Conservation (phyloP, 1,140 invertebrate species). For the roundworm (Caenorhabditis elegans) region DNA sequence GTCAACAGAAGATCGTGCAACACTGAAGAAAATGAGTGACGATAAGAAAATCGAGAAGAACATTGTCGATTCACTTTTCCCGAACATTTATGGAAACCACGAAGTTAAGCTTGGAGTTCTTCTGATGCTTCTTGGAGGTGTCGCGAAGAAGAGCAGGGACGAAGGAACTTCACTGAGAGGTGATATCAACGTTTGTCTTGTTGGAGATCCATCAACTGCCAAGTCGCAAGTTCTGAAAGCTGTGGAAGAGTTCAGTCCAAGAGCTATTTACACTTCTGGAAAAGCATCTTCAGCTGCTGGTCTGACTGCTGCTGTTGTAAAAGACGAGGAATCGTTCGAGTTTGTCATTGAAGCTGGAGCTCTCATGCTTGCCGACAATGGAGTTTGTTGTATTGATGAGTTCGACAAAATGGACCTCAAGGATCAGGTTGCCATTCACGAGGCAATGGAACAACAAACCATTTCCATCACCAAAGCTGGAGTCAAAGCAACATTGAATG, state of each 20-base stretch:
- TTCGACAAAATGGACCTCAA: slow-evolving; percentile 98
- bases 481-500: slow-evolving; percentile 92
- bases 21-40: slow-evolving; percentile 92
- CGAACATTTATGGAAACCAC: slow-evolving; percentile 95
- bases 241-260: slow-evolving; percentile 89
- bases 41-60: slow-evolving; percentile 84
- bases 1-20: slow-evolving; percentile 90
- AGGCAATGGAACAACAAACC: slow-evolving; percentile 99
- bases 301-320: slow-evolving; percentile 93
- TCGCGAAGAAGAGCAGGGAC: slow-evolving; percentile 83
- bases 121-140: slow-evolving; percentile 95
- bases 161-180: slow-evolving; percentile 84
- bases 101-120: slow-evolving; percentile 93
- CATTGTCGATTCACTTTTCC: slow-evolving; percentile 87
- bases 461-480: slow-evolving; percentile 98
- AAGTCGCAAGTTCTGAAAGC: slow-evolving; percentile 90
- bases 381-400: slow-evolving; percentile 98
- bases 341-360: slow-evolving; percentile 99
- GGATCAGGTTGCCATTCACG: slow-evolving; percentile 98
- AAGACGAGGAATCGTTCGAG: slow-evolving; percentile 94
- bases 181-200: slow-evolving; percentile 95
- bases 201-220: slow-evolving; percentile 96
- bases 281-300: slow-evolving; percentile 96
- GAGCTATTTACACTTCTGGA: slow-evolving; percentile 96
- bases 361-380: slow-evolving; percentile 95